These are phyloP conservation scores for Philereme transversata DNA, from an alignment of 2,888 invertebrate genomes.

Conservation along the genomic window DNA sequence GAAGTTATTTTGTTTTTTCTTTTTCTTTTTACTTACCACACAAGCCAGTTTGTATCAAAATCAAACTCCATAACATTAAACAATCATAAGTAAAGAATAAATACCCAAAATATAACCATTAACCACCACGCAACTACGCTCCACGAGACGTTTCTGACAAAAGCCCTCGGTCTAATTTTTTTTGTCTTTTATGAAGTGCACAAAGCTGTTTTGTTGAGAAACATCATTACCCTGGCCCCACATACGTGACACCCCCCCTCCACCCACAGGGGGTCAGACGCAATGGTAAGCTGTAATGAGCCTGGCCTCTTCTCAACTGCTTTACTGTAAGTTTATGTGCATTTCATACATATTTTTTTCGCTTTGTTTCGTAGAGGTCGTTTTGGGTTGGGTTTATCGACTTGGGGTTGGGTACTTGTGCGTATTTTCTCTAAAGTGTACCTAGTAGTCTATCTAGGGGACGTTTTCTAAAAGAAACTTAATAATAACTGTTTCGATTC, in stretches of 20 bases:
- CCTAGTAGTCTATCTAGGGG: too few relatives aligned
- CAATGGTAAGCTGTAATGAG: constrained; percentile 38
- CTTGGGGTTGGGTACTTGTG: background rate
- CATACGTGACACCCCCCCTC: constrained; percentile 38
- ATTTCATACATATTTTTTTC: constrained; percentile 42
- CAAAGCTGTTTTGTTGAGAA: constrained; percentile 41
- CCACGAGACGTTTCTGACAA: constrained; percentile 9
- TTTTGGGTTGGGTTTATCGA: constrained; percentile 8
- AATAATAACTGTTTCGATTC: too few relatives aligned
- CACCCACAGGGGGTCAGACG: constrained; percentile 35
- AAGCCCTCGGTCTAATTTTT: constrained; percentile 26
- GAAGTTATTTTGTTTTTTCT: too few relatives aligned
- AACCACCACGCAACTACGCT: too few relatives aligned
- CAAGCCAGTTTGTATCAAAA: too few relatives aligned
- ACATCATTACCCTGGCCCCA: constrained; percentile 40
- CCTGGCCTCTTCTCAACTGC: constrained; percentile 40
- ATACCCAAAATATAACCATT: background rate
- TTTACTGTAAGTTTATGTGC: constrained; percentile 43
- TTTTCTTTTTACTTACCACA: too few relatives aligned
- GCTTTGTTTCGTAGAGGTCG: constrained; percentile 36
- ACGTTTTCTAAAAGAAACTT: too few relatives aligned
- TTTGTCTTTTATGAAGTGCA: constrained; percentile 40
- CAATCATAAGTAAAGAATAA: too few relatives aligned
- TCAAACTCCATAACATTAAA: too few relatives aligned
- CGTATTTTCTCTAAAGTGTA: too few relatives aligned